Percentiles rank a stretch among this genome's conserved stretches.
Conservation (phyloP, 2,888 invertebrate species). For the Drosophila anceps region DNA sequence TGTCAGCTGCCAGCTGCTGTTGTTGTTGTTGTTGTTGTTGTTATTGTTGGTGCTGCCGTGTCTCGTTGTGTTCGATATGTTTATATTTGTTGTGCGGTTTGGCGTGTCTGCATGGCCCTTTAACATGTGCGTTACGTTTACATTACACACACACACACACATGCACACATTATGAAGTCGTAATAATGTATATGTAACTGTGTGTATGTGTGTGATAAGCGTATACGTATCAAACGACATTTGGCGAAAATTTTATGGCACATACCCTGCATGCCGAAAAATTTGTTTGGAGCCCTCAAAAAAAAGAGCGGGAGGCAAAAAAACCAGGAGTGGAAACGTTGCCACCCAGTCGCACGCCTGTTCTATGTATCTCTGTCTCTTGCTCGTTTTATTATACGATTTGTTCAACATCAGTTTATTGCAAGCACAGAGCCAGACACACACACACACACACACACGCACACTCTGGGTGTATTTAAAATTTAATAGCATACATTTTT, state of each 20-base stretch:
- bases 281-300: slow-evolving; percentile 57
- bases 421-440: slow-evolving; percentile 47
- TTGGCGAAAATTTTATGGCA: slow-evolving; percentile 78
- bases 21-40: slow-evolving; percentile 30
- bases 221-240: slow-evolving; percentile 78
- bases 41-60: slow-evolving; percentile 47
- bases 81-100: slow-evolving; percentile 82
- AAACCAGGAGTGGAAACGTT: background rate
- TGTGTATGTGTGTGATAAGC: slow-evolving; percentile 72
- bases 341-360: slow-evolving; percentile 32
- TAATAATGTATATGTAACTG: slow-evolving; percentile 46
- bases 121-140: slow-evolving; percentile 59
- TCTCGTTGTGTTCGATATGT: slow-evolving; percentile 76
- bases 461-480: slow-evolving; percentile 69
- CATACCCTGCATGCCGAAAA: slow-evolving; percentile 57
- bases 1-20: slow-evolving; percentile 46
- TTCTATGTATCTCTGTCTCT: slow-evolving; percentile 65
- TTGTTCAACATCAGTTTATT: slow-evolving; percentile 81
- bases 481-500: slow-evolving; percentile 78
- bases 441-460: slow-evolving; percentile 19
- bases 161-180: slow-evolving; percentile 61
- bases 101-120: slow-evolving; percentile 60
- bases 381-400: slow-evolving; percentile 75
- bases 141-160: slow-evolving; percentile 58
- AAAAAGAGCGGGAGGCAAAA: background rate